Evolutionary conservation across 2,113 vertebrate genomes (phyloP), one percentile per base, ranked within the genome.

Genomic region (Lates calcarifer): DNA sequence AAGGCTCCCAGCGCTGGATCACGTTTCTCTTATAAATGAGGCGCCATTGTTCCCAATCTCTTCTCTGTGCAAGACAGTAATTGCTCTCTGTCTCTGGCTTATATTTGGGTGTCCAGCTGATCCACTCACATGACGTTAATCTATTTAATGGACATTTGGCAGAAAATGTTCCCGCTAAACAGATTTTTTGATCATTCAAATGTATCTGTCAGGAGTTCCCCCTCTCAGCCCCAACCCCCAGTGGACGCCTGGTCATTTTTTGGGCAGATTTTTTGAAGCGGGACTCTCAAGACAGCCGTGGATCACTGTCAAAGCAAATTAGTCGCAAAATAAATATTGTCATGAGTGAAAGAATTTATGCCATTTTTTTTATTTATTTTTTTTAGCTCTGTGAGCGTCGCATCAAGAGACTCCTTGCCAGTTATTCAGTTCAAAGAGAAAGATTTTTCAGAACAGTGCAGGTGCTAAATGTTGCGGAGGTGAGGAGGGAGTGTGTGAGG

Each of bases 31-130:
- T 87, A 71, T 91, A 93, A 93, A 92, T 79, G 91, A 92, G 90
- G 74, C 77, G 24, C 85, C 85, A 93, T 94, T 94, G 93, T 94
- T 89, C 88, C 83, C 85, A 85, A 85, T 87, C 85, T 84, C 78
- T 70, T 82, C 18, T 72, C 82, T 79, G 85, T 81, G 83, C 74
- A 87, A 76, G 82, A 88, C 87, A 83, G 87, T 92, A 87, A 90
- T 91, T 91, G 89, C 86, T 90, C 83, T 83, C 83, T 67, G 77
- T 91, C 85, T 80, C 85, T 89, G 86, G 82, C 90, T 94, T 89
- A 87, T 91, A 90, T 90, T 90, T 90, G 87, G 85, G 79, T 86
- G 90, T 92, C 89, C 93, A 91, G 90, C 89, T 93, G 91, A 93
- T 93, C 83, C 89, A 81, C 90, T 92, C 90, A 85, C 92, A 92